These are phyloP conservation scores for Aviceda subcristata DNA, from an alignment of 2,113 vertebrate species.

Conservation along the genomic window DNA sequence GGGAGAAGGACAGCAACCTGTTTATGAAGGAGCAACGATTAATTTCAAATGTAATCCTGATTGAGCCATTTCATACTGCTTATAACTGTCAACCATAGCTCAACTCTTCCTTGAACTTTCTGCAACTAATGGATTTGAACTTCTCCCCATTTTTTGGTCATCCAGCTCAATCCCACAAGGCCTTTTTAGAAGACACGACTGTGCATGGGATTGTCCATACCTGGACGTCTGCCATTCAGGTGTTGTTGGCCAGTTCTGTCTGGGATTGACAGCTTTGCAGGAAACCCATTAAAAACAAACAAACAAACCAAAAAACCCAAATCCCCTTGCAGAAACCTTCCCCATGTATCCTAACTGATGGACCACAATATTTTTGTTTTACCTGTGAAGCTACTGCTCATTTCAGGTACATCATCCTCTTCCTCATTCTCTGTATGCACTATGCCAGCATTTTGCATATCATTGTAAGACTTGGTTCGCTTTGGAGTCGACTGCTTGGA, in stretches of 20 bases:
- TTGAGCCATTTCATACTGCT: neutral
- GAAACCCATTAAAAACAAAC: neutral
- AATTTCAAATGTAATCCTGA: neutral
- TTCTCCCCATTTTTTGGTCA: neutral
- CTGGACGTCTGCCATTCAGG: neutral
- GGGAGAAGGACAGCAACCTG: neutral
- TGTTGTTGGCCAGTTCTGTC: neutral
- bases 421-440: conserved; percentile 90
- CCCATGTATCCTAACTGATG: neutral
- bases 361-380: neutral
- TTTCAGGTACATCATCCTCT: conserved; percentile 95
- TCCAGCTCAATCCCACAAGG: neutral
- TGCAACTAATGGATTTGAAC: neutral
- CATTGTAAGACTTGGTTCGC: conserved; percentile 98
- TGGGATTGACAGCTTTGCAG: neutral
- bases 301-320: neutral
- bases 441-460: conserved; percentile 99
- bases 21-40: neutral
- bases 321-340: neutral
- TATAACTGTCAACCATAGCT: neutral
- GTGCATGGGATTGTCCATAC: neutral
- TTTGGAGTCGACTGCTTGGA: conserved; percentile 91
- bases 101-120: neutral
- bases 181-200: neutral
- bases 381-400: conserved; percentile 99